Evolutionary conservation across 2,113 vertebrate species (phyloP), one percentile per base, ranked within the genome.

Genomic region (Lasiurus borealis): DNA sequence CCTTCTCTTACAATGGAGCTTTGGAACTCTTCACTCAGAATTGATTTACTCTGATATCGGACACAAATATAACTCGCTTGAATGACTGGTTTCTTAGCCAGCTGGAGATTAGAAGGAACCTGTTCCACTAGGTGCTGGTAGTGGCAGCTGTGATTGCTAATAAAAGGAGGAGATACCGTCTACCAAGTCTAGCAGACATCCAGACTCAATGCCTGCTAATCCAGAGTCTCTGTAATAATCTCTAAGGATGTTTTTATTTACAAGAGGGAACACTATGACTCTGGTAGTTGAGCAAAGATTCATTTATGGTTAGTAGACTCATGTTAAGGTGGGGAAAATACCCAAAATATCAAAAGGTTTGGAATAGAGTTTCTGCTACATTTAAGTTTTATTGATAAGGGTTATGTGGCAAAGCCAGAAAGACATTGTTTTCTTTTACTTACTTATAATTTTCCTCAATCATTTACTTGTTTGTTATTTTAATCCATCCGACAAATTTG

Each of bases 261-360:
- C 4, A 78, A 23, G 10, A 31, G 29, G 72, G 77, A 73, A 84
- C 81, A 76, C 46, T 50, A 48, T 3, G 59, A 68, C 34, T 48
- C 40, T 76, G 66, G 5, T n/a, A 36, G 46, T 64, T 8, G 81
- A 69, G 44, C 48, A 69, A 76, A 75, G 68, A 93, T 54, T 23
- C 29, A 48, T 12, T 75, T 62, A 54, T 93, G 29, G 68, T 25
- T 29, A 59, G 62, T 57, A 18, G 34, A 62, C 36, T 83, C 64
- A 84, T 11, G 16, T 71, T 81, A 85, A 68, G n/a, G 62, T 78
- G 64, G 27, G n/a, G 48, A 90, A 95, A 85, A 40, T 40, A 83
- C 36, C 54, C 89, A 78, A 85, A 93, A 69, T 77, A 69, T 86
- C 71, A 95, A 69, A 91, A 88, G 48, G 18, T 90, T 87, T 52